phyloP scores from a whole-genome alignment of 2,113 vertebrate species.

The Donacobius atricapilla region DNA sequence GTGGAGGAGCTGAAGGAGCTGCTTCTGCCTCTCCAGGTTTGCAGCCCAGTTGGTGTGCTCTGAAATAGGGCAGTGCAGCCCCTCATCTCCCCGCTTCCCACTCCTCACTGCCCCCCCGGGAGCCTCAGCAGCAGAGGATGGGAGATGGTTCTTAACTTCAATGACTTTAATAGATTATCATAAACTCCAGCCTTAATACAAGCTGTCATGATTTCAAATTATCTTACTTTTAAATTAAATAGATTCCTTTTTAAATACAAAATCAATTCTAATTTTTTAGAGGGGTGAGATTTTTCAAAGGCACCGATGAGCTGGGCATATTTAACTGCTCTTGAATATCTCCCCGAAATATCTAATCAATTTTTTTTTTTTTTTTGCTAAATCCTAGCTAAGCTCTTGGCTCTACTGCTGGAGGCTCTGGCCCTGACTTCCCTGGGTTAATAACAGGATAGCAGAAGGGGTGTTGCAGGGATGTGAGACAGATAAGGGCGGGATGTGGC shows the following conservation, averaged over 20 bases:
- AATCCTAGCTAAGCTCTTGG: background rate
- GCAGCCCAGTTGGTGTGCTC: background rate
- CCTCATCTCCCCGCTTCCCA: fast-evolving
- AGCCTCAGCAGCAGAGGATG: background rate
- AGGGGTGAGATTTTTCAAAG: conserved; percentile 60
- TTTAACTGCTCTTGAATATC: conserved; percentile 18
- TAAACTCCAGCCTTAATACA: conserved; percentile 47
- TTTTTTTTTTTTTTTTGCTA: background rate
- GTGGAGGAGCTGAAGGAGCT: background rate
- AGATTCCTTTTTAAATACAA: conserved; percentile 67
- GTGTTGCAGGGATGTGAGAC: background rate
- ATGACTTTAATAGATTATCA: conserved; percentile 56
- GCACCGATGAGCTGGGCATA: conserved; percentile 24
- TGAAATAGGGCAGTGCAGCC: background rate
- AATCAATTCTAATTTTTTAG: conserved; percentile 66
- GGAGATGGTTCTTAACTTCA: conserved; percentile 31
- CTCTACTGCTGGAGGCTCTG: background rate
- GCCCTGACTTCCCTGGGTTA: background rate
- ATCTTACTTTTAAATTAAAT: conserved; percentile 65
- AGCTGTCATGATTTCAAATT: conserved; percentile 60
- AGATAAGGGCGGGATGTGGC: background rate
- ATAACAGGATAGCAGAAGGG: fast-evolving
- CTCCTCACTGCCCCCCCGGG: fast-evolving
- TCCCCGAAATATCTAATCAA: background rate
- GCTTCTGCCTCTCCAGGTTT: background rate